Percentiles rank a stretch among this genome's conserved stretches.
phyloP scores from a whole-genome alignment of 2,113 vertebrate genomes.

The Sinosuthora webbiana region DNA sequence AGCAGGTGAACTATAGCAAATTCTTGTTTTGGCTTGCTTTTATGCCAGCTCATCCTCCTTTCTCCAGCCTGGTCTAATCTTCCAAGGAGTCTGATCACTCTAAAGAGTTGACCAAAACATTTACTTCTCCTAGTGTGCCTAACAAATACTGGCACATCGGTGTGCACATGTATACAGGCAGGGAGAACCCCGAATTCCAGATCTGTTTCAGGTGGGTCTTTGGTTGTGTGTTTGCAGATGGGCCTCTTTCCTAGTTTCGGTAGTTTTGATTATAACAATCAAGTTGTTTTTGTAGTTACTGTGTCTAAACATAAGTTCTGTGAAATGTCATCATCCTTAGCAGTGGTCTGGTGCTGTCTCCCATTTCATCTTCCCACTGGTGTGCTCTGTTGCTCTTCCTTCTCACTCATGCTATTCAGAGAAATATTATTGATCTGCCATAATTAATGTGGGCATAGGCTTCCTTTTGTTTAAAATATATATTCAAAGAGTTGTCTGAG shows the following conservation, averaged over 20 bases:
- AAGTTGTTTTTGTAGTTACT: neutral
- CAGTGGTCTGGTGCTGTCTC: neutral
- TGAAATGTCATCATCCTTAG: neutral
- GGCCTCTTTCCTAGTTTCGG: neutral
- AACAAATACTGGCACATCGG: neutral
- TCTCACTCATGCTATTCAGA: neutral
- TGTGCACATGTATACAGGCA: rapidly evolving
- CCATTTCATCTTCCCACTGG: neutral
- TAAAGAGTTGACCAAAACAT: neutral
- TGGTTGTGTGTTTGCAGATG: neutral
- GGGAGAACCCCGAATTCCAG: neutral
- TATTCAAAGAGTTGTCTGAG: neutral
- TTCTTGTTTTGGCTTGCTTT: neutral
- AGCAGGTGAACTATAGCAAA: neutral
- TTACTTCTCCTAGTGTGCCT: neutral
- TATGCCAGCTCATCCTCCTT: neutral
- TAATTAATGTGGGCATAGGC: neutral
- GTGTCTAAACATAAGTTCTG: neutral
- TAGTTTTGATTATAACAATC: neutral
- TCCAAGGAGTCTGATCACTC: neutral
- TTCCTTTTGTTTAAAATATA: neutral
- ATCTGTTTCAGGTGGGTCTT: neutral
- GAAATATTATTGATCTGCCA: neutral
- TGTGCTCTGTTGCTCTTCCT: neutral
- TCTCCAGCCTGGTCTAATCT: neutral